phyloP scores from a whole-genome alignment of 2,888 invertebrate species.

The Euproctis similis region DNA sequence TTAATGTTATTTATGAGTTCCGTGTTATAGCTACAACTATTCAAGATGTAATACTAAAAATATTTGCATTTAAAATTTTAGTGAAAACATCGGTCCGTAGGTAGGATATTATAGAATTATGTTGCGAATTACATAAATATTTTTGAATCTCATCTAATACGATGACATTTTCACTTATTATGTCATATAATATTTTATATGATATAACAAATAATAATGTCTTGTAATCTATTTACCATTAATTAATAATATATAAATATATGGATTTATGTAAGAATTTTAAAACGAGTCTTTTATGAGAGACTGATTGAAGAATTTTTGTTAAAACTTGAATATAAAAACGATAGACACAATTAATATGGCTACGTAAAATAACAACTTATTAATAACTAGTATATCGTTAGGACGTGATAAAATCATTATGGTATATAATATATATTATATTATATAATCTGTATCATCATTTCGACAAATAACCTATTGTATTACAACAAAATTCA shows the following conservation, averaged over 20 bases:
- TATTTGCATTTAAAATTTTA: constrained; percentile 30
- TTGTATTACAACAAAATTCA: constrained; percentile 37
- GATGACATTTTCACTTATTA: constrained; percentile 2
- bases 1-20: constrained; percentile 16
- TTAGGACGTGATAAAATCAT: constrained; percentile 12
- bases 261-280: no score
- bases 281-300: no score
- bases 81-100: constrained; percentile 17
- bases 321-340: no score
- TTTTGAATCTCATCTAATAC: constrained; percentile 1
- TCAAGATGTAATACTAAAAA: constrained; percentile 7
- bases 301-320: constrained; percentile 1
- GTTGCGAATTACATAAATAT: constrained; percentile 8
- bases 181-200: no score
- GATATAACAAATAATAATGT: no score
- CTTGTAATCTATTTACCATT: no score
- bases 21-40: constrained; percentile 14
- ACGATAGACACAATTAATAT: no score
- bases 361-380: constrained; percentile 1
- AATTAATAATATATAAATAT: no score
- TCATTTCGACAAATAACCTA: constrained; percentile 29
- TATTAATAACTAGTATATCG: constrained; percentile 9
- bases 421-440: constrained; percentile 5
- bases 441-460: constrained; percentile 23
- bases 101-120: constrained; percentile 5